Evolutionary conservation across 1,140 invertebrate species (phyloP).

Genomic region (Bombus soroeensis): DNA sequence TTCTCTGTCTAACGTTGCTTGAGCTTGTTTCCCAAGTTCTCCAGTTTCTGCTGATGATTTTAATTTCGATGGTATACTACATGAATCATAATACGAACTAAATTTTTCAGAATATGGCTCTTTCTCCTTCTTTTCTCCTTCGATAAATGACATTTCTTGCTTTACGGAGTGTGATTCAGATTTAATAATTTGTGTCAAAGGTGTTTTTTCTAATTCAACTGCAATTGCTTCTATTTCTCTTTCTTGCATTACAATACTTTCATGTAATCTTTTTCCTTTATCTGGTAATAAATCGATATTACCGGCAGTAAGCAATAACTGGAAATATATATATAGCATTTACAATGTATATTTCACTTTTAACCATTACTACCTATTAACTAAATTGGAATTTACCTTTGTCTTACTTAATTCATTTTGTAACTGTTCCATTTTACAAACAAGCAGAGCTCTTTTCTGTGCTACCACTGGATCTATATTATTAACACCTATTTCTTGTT

Average conservation of each 20-base stretch:
- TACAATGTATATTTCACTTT: neutral
- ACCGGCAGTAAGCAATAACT: constrained; percentile 81
- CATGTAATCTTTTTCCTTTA: constrained; percentile 80
- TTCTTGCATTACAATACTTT: constrained; percentile 77
- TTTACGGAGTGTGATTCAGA: neutral
- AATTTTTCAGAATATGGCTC: neutral
- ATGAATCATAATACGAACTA: constrained; percentile 4
- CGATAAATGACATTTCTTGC: neutral
- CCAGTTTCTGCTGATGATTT: constrained; percentile 26
- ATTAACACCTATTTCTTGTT: constrained; percentile 56
- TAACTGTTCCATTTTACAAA: constrained; percentile 56
- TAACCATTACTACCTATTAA: neutral
- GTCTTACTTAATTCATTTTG: constrained; percentile 63
- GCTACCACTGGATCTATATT: constrained; percentile 61
- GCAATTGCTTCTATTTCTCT: constrained; percentile 77
- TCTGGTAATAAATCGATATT: constrained; percentile 83
- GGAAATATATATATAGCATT: constrained; percentile 29
- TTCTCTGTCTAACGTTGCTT: constrained; percentile 85
- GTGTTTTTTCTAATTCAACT: constrained; percentile 80
- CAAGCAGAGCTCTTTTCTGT: constrained; percentile 62
- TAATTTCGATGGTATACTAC: constrained; percentile 40
- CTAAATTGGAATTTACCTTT: constrained; percentile 63
- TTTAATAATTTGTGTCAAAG: constrained; percentile 74
- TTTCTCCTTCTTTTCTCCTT: neutral
- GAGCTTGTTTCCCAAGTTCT: constrained; percentile 80